Base-by-base conservation (phyloP, 2,888 invertebrate species). In the Ptilodon capucinus region DNA sequence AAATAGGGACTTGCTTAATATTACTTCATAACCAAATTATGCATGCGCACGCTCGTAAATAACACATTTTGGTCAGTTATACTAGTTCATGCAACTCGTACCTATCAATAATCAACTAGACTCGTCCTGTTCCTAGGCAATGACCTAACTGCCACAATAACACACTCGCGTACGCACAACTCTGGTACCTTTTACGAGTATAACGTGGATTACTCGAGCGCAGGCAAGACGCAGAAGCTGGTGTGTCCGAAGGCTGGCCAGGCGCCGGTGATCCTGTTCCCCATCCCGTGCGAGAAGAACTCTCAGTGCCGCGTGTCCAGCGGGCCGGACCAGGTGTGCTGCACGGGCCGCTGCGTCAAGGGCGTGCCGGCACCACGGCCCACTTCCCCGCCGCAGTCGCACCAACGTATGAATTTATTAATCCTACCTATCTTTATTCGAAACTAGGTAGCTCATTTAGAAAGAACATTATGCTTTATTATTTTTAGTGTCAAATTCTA, bases 311-410 rank as follows among this genome's bases (percentile, higher is more conserved):
- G 85, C 44, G 67, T 74, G 30, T 85, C 79, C 68, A 79, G 80
- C 63, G 91, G 91, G 1, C 71, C 86, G 0, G 89, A 86, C 54
- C 85, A 91, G 50, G 86, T 91, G 32, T 91, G 91, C 81, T 91
- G 91, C 64, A 82, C 86, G 34, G 89, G 86, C 36, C 92, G 92
- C 62, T 94, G 94, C 68, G 85, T 93, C 39, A 84, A 92, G 57
- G 94, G 94, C 9, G 86, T 93, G 19, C 86, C 92, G 4, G 93
- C 93, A 46, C 94, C 94, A 0, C 86, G 92, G 56, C 90, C 91
- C 13, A 82, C 79, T n/a, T 74, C 81, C 13, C 60, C 71, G 34
- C 81, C 83, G 32, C 69, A 79, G 57, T 64, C 81, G n/a, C 91
- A 91, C 60, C 88, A 88, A 79, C 91, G 91, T 91, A 83, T 44